phyloP scores from a whole-genome alignment of 2,113 vertebrate species.

The Anser brachyrhynchus region DNA sequence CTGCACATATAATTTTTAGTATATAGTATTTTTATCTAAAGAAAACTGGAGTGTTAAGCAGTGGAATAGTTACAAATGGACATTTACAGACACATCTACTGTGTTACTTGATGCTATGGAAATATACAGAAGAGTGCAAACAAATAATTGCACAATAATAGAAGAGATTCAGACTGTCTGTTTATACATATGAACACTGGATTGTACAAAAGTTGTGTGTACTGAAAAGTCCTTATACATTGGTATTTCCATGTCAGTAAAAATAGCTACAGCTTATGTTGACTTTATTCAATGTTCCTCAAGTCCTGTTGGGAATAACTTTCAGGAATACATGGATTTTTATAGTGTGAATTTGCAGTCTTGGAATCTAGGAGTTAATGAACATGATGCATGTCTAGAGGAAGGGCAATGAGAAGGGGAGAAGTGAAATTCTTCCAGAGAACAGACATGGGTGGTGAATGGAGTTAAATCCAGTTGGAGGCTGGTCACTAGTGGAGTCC shows the following conservation, averaged over 20 bases:
- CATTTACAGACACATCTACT: slow-evolving; percentile 22
- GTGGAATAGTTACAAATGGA: background rate
- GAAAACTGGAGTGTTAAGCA: background rate
- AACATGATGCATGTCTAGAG: background rate
- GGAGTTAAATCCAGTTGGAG: no score
- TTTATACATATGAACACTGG: background rate
- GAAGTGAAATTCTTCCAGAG: background rate
- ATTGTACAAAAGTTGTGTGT: background rate
- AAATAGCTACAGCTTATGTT: background rate
- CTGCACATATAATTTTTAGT: background rate
- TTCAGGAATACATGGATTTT: background rate
- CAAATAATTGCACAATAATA: background rate
- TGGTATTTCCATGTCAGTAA: background rate
- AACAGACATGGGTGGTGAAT: background rate
- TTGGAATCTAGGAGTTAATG: background rate
- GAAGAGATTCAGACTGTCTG: background rate
- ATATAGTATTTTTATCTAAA: background rate
- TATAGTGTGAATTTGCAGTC: background rate
- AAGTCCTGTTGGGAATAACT: background rate
- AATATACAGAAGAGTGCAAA: background rate
- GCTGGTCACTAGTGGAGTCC: no score
- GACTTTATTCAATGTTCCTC: background rate
- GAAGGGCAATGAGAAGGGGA: background rate
- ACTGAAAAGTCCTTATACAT: background rate
- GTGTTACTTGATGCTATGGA: background rate